phyloP scores from a whole-genome alignment of 2,797 vertebrate genomes.

The Picus viridis region DNA sequence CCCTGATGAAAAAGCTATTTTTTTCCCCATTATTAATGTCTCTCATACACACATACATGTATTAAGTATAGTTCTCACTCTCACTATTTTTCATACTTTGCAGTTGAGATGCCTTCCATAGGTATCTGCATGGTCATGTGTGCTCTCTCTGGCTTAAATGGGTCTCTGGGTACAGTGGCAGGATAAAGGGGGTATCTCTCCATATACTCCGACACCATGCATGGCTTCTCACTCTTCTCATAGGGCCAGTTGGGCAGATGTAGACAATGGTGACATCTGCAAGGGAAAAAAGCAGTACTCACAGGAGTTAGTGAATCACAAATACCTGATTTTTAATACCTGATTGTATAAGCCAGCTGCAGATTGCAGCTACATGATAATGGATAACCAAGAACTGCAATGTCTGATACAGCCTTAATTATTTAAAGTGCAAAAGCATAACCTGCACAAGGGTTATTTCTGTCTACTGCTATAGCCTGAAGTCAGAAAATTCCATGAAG shows the following conservation, averaged over 20 bases:
- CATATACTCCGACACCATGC: slow-evolving; percentile 68
- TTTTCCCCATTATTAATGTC: background rate
- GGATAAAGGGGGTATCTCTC: slow-evolving; percentile 58
- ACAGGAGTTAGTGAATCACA: background rate
- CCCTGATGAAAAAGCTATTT: background rate
- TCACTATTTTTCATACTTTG: slow-evolving; percentile 48
- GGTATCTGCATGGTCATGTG: background rate
- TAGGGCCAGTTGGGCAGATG: slow-evolving; percentile 52
- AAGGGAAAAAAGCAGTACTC: background rate
- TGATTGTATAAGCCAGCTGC: background rate
- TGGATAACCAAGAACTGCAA: background rate
- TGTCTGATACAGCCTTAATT: background rate
- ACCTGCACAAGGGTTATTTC: background rate
- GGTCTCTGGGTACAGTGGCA: slow-evolving; percentile 41
- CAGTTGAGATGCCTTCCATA: slow-evolving; percentile 69
- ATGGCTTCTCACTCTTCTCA: slow-evolving; percentile 59
- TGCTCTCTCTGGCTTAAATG: slow-evolving; percentile 50
- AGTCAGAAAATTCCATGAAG: background rate
- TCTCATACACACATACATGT: background rate
- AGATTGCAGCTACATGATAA: background rate
- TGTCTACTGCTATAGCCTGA: background rate
- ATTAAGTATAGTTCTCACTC: background rate
- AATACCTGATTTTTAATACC: background rate
- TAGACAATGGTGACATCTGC: slow-evolving; percentile 72
- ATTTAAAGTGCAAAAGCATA: background rate